These are phyloP conservation scores for Acleris emargana DNA, from an alignment of 2,888 invertebrate species.

Conservation along the genomic window DNA sequence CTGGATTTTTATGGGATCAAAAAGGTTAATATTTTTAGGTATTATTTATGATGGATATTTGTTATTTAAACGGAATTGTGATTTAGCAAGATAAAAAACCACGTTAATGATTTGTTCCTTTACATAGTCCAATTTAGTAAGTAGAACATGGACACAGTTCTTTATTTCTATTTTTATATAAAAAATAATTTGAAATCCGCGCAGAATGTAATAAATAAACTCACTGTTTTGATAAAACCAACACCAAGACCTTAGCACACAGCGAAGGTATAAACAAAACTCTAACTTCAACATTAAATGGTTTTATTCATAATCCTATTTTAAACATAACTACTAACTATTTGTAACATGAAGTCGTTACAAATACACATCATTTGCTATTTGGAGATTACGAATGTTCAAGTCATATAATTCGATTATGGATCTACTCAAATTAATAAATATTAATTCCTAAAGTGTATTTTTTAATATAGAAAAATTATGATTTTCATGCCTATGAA, in stretches of 20 bases:
- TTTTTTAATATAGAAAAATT: background rate
- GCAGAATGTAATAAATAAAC: too few relatives aligned
- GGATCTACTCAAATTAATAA: too few relatives aligned
- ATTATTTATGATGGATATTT: constrained; percentile 9
- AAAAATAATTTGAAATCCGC: too few relatives aligned
- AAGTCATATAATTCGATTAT: background rate
- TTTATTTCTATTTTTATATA: too few relatives aligned
- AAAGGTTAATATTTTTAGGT: constrained; percentile 43
- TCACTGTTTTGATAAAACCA: too few relatives aligned
- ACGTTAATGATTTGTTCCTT: too few relatives aligned
- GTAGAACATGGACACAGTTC: too few relatives aligned
- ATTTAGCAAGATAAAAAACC: too few relatives aligned
- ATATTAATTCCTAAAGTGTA: background rate
- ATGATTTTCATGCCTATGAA: too few relatives aligned
- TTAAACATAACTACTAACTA: constrained; percentile 25
- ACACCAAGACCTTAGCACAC: too few relatives aligned
- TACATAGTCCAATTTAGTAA: too few relatives aligned
- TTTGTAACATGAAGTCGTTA: constrained; percentile 29
- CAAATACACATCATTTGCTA: constrained; percentile 41
- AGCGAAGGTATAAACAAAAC: background rate
- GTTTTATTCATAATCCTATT: constrained; percentile 32
- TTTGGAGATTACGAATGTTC: constrained; percentile 35
- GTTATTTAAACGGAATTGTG: background rate
- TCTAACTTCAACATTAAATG: constrained; percentile 9
- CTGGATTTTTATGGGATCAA: constrained; percentile 48